These are phyloP conservation scores for Chydorus sphaericus DNA, from an alignment of 2,888 invertebrate genomes.

Conservation along the genomic window DNA sequence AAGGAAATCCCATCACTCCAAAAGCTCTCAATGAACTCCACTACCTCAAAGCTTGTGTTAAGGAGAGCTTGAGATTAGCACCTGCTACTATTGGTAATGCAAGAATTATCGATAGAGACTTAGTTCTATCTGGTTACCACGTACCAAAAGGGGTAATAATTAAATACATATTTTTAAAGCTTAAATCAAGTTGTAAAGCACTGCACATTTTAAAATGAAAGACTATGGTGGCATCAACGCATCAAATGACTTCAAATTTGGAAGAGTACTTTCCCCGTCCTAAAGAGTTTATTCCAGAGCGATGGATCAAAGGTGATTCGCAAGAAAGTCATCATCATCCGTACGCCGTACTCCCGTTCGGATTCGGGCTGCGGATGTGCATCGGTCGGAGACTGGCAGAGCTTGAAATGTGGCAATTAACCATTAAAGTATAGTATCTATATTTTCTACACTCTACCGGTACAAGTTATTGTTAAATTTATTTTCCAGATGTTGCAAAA, in stretches of 20 bases:
- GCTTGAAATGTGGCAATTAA: conserved; percentile 47
- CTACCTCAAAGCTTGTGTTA: conserved; percentile 70
- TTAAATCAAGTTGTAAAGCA: background rate
- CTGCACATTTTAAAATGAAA: background rate
- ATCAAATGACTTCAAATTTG: conserved; percentile 29
- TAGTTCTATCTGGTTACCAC: conserved; percentile 52
- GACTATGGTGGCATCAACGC: background rate
- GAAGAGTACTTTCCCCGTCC: conserved; percentile 61
- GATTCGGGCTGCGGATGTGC: conserved; percentile 70
- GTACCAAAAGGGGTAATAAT: conserved; percentile 58
- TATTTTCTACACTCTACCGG: background rate
- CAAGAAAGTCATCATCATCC: conserved; percentile 39
- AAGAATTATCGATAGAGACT: conserved; percentile 32
- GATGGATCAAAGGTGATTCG: conserved; percentile 45
- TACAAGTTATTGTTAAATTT: conserved; percentile 12
- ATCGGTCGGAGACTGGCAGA: conserved; percentile 76
- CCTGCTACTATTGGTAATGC: background rate
- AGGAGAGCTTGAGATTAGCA: conserved; percentile 54
- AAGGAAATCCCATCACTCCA: conserved; percentile 26
- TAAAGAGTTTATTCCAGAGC: conserved; percentile 55
- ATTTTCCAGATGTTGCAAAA: conserved; percentile 24
- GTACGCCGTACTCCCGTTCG: conserved; percentile 48
- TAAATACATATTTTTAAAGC: conserved; percentile 23
- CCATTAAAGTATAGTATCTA: background rate
- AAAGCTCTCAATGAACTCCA: conserved; percentile 40